Evolutionary conservation across 2,888 invertebrate genomes (phyloP).

Genomic region (Pilophorus perplexus): DNA sequence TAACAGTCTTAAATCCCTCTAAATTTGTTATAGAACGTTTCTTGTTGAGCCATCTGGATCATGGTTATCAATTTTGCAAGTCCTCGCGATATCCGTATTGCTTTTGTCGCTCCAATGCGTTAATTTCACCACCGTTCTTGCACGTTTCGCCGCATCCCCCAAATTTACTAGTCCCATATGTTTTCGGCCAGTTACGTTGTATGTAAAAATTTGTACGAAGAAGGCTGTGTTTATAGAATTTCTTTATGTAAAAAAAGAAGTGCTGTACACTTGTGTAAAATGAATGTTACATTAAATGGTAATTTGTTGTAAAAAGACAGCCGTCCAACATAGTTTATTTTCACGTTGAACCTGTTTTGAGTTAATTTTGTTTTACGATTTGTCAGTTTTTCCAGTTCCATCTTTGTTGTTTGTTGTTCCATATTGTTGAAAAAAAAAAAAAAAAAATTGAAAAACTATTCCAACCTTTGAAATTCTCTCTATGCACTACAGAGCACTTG

Average conservation of each 20-base stretch:
- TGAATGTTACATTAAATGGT: constrained; percentile 1
- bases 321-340: constrained; percentile 26
- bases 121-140: no score
- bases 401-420: not conserved
- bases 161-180: not conserved
- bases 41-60: no score
- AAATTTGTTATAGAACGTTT: no score
- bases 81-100: no score
- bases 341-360: not conserved
- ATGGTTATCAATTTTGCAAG: no score
- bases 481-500: no score
- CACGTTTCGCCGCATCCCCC: not conserved
- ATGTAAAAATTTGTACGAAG: not conserved
- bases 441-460: not conserved
- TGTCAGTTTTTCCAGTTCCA: not conserved
- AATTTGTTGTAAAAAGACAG: constrained; percentile 20
- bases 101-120: no score
- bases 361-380: not conserved
- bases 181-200: not conserved
- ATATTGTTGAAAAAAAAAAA: not conserved
- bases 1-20: no score
- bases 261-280: constrained; percentile 9
- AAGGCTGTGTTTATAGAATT: constrained; percentile 22
- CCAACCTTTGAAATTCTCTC: not conserved
- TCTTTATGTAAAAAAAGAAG: constrained; percentile 4